Base-by-base conservation (phyloP, 2,113 vertebrate genomes). In the Oreochromis spilurus region DNA sequence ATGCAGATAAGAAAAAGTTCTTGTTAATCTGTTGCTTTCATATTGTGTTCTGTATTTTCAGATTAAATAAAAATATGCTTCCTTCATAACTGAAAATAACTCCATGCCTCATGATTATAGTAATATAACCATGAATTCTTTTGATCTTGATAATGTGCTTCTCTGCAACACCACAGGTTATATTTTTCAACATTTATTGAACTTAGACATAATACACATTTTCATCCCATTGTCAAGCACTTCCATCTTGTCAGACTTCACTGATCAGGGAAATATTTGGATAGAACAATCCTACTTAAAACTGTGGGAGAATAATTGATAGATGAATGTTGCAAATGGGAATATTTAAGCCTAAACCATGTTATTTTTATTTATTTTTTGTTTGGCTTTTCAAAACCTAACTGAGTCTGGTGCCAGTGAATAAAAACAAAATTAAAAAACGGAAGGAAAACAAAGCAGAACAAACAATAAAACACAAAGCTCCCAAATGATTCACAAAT, bases 141-240 rank as follows among this genome's bases (percentile, higher is more conserved):
- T 48, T 75, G 40, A 75, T 17, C 0, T 9, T 29, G 67, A 9
- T 19, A 0, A 75, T 17, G 40, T 7, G 9, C 26, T 29, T 29
- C 24, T 48, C 24, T 75, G 21, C 29, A 29, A 1, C n/a, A 7
- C 14, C 21, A 48, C 67, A 75, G 21, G 40, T 48, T 29, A 2
- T 1, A 48, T 48, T 48, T 75, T 9, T 48, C 67, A 29, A 48
- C 67, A 75, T 75, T 29, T 17, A 17, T 26, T 48, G 67, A 48
- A 48, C 38, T 2, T 75, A 75, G 9, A 29, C 4, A 3, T 0
- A 19, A 48, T 0, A 1, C 40, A 45, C 5, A 48, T 72, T 17
- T 26, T 29, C 13, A 45, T 72, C 40, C 21, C 40, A 29, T 21
- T 10, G 67, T 17, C 0, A 26, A 72, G 13, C 9, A 16, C 0